Evolutionary conservation across 2,888 invertebrate genomes (phyloP).

Genomic region (Drosophila monieri): DNA sequence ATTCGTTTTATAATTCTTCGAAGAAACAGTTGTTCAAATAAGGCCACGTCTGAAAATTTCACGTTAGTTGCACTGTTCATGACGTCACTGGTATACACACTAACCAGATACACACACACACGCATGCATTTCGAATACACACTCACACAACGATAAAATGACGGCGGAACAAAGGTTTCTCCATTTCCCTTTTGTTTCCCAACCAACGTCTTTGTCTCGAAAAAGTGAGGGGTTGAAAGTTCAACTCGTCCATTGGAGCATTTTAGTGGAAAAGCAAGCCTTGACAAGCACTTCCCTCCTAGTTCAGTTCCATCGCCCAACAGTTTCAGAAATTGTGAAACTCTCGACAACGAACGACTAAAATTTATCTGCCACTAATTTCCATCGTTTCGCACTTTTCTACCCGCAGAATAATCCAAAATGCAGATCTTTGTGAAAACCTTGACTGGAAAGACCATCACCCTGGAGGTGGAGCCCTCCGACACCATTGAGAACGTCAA

Average conservation of each 20-base stretch:
- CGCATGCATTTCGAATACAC: conserved; percentile 5
- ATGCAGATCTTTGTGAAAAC: conserved; percentile 81
- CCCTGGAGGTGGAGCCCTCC: conserved; percentile 75
- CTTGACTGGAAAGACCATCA: conserved; percentile 76
- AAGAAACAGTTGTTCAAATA: not conserved
- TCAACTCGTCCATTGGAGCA: not conserved
- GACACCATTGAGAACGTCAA: conserved; percentile 80
- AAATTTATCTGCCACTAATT: conserved; percentile 25
- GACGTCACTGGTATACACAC: conserved; percentile 21
- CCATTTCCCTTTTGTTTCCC: conserved; percentile 6
- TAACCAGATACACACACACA: conserved; percentile 78
- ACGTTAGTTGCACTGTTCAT: not conserved
- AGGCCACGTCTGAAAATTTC: conserved; percentile 16
- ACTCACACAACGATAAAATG: conserved; percentile 2
- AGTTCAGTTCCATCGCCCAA: not conserved
- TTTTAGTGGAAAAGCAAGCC: conserved; percentile 11
- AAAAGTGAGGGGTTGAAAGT: not conserved
- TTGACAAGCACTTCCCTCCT: not conserved
- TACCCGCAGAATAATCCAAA: conserved; percentile 55
- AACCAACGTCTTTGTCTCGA: conserved; percentile 4
- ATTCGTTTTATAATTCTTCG: not conserved
- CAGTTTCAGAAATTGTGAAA: conserved; percentile 14
- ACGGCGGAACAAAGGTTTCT: conserved; percentile 36
- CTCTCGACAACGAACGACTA: conserved; percentile 1
- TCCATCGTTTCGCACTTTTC: conserved; percentile 14